phyloP scores from a whole-genome alignment of 1,140 invertebrate genomes.

The Paralvinella palmiformis region DNA sequence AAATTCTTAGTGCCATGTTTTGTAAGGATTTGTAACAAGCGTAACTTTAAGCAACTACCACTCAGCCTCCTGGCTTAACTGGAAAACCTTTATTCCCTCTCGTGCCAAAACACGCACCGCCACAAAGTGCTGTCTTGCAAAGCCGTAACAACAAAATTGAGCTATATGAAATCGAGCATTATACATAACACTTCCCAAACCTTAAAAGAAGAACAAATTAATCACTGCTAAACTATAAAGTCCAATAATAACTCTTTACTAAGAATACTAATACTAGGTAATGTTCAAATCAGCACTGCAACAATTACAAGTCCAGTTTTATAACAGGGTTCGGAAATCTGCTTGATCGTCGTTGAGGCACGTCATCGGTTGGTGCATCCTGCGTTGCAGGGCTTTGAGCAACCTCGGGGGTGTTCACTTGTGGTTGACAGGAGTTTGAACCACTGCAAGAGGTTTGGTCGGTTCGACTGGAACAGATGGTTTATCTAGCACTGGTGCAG shows the following conservation, averaged over 20 bases:
- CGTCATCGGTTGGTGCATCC: neutral
- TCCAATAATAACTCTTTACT: neutral
- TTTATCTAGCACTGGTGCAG: constrained; percentile 1
- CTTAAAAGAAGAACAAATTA: neutral
- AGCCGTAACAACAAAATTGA: too few species aligned
- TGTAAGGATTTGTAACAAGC: too few species aligned
- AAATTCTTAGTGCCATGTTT: too few species aligned
- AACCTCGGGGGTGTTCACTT: neutral
- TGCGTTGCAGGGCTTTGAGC: neutral
- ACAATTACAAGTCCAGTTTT: constrained; percentile 6
- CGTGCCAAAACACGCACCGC: too few species aligned
- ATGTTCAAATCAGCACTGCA: constrained; percentile 6
- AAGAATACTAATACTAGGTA: neutral
- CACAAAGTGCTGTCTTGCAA: too few species aligned
- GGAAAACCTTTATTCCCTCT: too few species aligned
- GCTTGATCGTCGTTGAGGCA: neutral
- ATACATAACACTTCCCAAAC: too few species aligned
- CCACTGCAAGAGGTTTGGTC: neutral
- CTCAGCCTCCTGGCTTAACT: too few species aligned
- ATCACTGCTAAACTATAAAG: constrained; percentile 1
- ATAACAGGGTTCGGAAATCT: neutral
- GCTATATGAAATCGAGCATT: too few species aligned
- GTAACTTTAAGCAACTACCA: too few species aligned
- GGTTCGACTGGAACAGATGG: constrained; percentile 2
- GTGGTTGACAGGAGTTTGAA: constrained; percentile 1